Evolutionary conservation across 2,113 vertebrate genomes (phyloP).

Genomic region (Periophthalmus modestus): DNA sequence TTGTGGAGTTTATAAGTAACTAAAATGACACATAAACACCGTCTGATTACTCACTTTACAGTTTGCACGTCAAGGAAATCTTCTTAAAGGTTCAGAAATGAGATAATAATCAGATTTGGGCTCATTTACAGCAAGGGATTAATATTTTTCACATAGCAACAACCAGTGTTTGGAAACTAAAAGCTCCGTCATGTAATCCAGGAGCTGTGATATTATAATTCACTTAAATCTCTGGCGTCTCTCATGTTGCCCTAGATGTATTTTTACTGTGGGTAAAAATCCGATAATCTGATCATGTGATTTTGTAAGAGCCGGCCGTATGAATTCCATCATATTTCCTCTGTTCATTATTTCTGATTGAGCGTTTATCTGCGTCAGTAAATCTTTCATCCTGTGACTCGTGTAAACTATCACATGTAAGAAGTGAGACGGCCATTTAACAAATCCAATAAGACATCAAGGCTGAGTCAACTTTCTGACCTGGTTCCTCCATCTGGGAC

Average conservation of each 20-base stretch:
- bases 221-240: background rate
- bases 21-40: too few relatives aligned
- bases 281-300: background rate
- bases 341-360: background rate
- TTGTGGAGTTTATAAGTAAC: too few relatives aligned
- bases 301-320: background rate
- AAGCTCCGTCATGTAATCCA: background rate
- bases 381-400: slow-evolving; percentile 1
- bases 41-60: too few relatives aligned
- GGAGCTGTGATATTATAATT: background rate
- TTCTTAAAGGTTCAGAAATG: too few relatives aligned
- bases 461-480: background rate
- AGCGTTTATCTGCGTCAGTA: background rate
- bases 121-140: background rate
- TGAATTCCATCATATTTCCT: slow-evolving; percentile 3
- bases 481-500: background rate
- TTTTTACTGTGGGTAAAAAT: slow-evolving; percentile 4
- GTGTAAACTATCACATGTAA: background rate
- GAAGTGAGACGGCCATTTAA: slow-evolving; percentile 24
- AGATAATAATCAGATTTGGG: too few relatives aligned
- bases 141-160: background rate
- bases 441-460: slow-evolving; percentile 25
- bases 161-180: background rate
- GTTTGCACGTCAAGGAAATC: too few relatives aligned
- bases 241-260: background rate